Base-by-base conservation (phyloP, 2,888 invertebrate genomes). In the Macaria liturata region DNA sequence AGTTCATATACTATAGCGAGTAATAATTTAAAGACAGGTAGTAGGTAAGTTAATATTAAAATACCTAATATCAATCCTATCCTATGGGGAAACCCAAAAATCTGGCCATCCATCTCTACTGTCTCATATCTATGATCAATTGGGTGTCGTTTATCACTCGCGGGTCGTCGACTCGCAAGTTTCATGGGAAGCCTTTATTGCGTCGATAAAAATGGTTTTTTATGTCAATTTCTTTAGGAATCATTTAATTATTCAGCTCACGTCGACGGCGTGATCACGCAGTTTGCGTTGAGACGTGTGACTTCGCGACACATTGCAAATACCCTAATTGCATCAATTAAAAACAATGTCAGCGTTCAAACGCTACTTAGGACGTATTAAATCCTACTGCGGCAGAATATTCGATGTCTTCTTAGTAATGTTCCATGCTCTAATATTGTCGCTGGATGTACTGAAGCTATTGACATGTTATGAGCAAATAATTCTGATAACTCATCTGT, bases 241-340 rank as follows among this genome's bases (percentile, higher is more conserved):
- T 20, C 20, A 20, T 20, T 20, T 20, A 1, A 20, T 71, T 82
- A 84, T 83, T 83, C 83, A 77, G 76, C 68, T 71, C 81, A 72
- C 80, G 79, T 62, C 54, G 57, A 3, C 47, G 65, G 78, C 79
- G 79, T 76, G 79, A 72, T 75, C 71, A 71, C 70, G 71, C 73
- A 70, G 72, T 57, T 63, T 61, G 54, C 72, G 72, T 70, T 61
- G 72, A 46, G 70, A 80, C 84, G 81, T 79, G 83, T 73, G 66
- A 70, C 68, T 70, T 59, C 57, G 68, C 69, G 53, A 66, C 69
- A 69, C 62, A 62, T 69, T 61, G 67, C 73, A 69, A 74, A 75
- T 71, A 71, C 75, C 78, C 75, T 85, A 84, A 85, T 81, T 79
- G 66, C 79, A 74, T 73, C 80, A 81, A 83, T 86, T 86, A 83